Base-by-base conservation (phyloP, 2,888 invertebrate genomes). In the Synanthedon tipuliformis region DNA sequence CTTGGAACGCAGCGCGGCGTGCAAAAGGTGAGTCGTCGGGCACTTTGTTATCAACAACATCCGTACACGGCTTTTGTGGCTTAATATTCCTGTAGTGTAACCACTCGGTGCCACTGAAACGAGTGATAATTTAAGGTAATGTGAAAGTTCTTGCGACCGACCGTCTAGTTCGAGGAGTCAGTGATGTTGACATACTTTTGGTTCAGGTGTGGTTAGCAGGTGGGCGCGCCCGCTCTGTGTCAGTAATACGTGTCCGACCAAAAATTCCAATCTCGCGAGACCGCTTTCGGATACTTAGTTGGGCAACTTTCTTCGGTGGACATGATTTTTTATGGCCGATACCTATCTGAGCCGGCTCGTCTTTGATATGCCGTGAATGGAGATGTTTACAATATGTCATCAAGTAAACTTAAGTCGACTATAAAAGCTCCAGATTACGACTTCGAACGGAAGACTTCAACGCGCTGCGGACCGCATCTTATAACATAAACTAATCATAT, bases 91-190 rank as follows among this genome's bases (percentile, higher is more conserved):
- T 49, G 49, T 27, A 55, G 53, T 58, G 56, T 62, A 63, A 68
- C 68, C 68, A 68, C 71, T 68, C 66, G 66, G 62, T 66, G 60
- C 58, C 57, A 63, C 64, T 67, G 66, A 65, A 69, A 66, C 69
- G 68, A 73, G 75, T 78, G 80, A 75, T 81, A 78, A 79, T 81
- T 81, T 81, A 82, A 83, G 81, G 79, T 82, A 75, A 86, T 84
- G 87, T 87, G 87, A 87, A 87, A 87, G 86, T 86, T 79, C 72
- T 73, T 76, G 75, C 81, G 76, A 80, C 79, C 73, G 76, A 75
- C 78, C 76, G 78, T 61, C 64, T 78, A 71, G 73, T 77, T 77
- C 75, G 78, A 81, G 75, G 81, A 83, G 82, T 82, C 75, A 75
- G 73, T 66, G 71, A 61, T 67, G 78, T 72, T 86, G 86, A 85